Evolutionary conservation across 2,888 invertebrate species (phyloP).

Genomic region (Callosobruchus maculatus): DNA sequence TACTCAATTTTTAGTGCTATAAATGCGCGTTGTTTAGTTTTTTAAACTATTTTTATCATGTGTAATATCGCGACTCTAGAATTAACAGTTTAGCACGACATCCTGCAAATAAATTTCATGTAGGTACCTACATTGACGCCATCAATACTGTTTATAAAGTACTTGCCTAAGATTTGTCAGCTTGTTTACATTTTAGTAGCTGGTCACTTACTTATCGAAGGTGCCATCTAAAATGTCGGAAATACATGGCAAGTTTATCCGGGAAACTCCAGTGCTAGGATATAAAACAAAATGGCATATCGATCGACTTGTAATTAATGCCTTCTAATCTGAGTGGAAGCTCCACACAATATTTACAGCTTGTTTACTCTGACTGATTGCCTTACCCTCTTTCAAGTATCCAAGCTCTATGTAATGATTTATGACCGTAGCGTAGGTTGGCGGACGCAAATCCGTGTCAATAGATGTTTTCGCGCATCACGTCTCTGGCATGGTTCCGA

Average conservation of each 20-base stretch:
- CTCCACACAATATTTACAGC: neutral
- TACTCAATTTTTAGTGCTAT: no score
- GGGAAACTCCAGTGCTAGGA: neutral
- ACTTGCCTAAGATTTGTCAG: neutral
- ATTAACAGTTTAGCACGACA: no score
- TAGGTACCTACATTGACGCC: neutral
- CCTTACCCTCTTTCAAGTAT: neutral
- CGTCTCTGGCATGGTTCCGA: no score
- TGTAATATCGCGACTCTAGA: no score
- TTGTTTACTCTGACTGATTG: neutral
- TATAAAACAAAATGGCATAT: neutral
- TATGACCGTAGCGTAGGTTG: neutral
- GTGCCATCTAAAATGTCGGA: neutral
- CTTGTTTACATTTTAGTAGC: neutral
- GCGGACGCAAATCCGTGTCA: conserved; percentile 62
- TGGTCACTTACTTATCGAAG: neutral
- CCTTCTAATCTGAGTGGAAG: neutral
- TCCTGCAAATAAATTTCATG: no score
- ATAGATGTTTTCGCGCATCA: no score
- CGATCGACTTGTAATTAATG: neutral
- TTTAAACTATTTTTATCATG: no score
- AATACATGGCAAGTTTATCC: neutral
- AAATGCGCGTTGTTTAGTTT: no score
- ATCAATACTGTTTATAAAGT: neutral
- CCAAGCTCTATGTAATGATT: neutral